A percentile compares a stretch with the other conserved stretches of the same genome.
These are phyloP conservation scores for Drosophila saltans DNA, from an alignment of 1,140 invertebrate genomes.

Conservation along the genomic window DNA sequence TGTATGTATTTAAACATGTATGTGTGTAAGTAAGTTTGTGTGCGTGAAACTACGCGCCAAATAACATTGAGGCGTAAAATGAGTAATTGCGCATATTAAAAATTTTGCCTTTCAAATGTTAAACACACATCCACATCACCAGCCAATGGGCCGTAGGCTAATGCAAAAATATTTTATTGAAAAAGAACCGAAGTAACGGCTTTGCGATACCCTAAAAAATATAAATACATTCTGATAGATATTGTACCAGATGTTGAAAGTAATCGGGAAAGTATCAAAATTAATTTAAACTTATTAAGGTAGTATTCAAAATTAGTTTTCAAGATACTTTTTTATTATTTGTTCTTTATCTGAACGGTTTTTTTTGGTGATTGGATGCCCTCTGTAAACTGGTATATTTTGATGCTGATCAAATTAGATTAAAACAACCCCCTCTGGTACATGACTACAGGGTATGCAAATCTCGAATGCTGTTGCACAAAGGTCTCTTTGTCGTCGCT, in stretches of 20 bases:
- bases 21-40: conserved; percentile 26
- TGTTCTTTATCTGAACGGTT: too few species aligned
- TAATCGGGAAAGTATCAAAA: too few species aligned
- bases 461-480: not conserved
- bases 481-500: not conserved
- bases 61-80: conserved; percentile 73
- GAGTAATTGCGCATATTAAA: conserved; percentile 76
- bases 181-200: not conserved
- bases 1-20: conserved; percentile 10
- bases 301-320: too few species aligned
- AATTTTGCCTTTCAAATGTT: conserved; percentile 49
- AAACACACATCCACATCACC: conserved; percentile 36
- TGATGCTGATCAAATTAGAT: too few species aligned
- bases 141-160: conserved; percentile 48
- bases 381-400: too few species aligned
- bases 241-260: too few species aligned
- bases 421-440: too few species aligned
- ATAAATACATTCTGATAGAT: not conserved
- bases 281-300: too few species aligned
- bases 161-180: conserved; percentile 17
- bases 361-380: too few species aligned
- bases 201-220: not conserved
- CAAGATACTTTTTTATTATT: too few species aligned
- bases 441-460: not conserved
- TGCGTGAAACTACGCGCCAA: conserved; percentile 67